These are phyloP conservation scores for Hippocampus abdominalis DNA, from an alignment of 2,113 vertebrate genomes.

Conservation along the genomic window DNA sequence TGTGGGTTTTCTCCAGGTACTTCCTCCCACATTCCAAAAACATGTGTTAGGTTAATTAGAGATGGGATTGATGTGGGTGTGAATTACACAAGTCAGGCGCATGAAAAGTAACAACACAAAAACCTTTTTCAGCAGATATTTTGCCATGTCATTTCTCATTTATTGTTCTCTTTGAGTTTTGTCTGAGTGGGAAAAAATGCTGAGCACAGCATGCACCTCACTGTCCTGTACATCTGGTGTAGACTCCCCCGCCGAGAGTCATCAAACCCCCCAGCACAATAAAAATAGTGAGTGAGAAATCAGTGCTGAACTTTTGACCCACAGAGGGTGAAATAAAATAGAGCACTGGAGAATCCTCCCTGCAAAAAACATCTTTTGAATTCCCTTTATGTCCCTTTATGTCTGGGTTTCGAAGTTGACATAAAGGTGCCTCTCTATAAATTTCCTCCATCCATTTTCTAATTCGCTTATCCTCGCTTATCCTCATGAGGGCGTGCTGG, in stretches of 20 bases:
- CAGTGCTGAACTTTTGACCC: neutral
- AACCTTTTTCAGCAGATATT: no score
- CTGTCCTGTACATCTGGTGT: neutral
- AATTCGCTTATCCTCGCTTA: no score
- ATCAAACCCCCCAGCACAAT: neutral
- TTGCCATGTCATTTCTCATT: neutral
- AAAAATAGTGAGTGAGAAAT: conserved; percentile 6
- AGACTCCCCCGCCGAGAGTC: neutral
- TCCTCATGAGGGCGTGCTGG: no score
- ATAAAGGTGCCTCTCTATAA: neutral
- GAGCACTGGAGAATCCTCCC: neutral
- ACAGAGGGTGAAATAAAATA: neutral
- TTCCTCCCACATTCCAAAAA: neutral
- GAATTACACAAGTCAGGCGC: no score
- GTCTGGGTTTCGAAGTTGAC: neutral
- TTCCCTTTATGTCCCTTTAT: neutral
- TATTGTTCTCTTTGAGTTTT: neutral
- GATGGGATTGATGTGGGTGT: neutral
- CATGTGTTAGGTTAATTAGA: neutral
- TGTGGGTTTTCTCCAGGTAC: neutral
- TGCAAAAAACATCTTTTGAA: neutral
- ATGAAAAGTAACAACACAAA: no score
- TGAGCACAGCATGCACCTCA: neutral
- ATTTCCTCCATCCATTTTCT: neutral
- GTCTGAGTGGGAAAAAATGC: neutral